A percentile compares a stretch with the other conserved stretches of the same genome.
Evolutionary conservation across 2,797 vertebrate species (phyloP).

Genomic region (Ptychadena robeensis): DNA sequence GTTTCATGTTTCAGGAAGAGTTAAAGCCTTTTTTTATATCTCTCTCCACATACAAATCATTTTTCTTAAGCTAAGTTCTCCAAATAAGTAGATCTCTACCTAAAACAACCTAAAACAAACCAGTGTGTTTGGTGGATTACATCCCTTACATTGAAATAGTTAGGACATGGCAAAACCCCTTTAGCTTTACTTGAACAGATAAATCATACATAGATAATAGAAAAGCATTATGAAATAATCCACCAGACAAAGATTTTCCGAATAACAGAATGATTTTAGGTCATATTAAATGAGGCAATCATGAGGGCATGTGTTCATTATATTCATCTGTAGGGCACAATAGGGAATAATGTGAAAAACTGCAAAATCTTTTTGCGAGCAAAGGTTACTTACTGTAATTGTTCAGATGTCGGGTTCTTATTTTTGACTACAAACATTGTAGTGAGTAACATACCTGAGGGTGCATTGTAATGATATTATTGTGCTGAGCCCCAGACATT

Average conservation of each 20-base stretch:
- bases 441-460: no score
- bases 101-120: background rate
- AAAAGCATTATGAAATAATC: background rate
- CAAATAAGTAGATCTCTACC: no score
- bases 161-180: no score
- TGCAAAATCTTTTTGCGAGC: background rate
- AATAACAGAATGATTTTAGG: background rate
- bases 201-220: background rate
- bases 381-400: background rate
- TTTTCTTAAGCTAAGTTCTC: no score
- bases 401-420: background rate
- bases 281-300: background rate
- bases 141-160: no score
- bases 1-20: no score
- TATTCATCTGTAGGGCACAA: background rate
- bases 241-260: background rate
- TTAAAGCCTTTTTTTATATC: no score
- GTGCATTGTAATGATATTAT: no score
- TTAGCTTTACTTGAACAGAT: background rate
- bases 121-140: background rate
- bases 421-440: no score
- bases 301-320: background rate
- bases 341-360: background rate
- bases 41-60: no score
- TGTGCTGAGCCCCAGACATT: no score